Conservation (phyloP, 2,888 invertebrate genomes). For the Idaea biselata region DNA sequence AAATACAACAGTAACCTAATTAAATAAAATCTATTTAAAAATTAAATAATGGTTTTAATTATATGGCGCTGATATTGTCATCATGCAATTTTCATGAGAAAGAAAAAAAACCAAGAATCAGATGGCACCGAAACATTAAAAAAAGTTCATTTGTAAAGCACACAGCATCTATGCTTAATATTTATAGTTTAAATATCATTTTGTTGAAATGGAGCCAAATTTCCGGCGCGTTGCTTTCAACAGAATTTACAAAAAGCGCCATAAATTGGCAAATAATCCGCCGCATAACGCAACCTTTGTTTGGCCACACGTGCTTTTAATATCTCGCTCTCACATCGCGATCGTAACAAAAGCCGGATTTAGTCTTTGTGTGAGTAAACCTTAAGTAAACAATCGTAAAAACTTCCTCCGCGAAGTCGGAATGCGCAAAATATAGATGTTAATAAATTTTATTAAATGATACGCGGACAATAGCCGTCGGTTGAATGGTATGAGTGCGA, state of each 20-base stretch:
- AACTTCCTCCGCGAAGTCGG: constrained; percentile 45
- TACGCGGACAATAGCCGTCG: constrained; percentile 49
- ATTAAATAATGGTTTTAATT: background rate
- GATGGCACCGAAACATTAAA: background rate
- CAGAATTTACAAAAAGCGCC: constrained; percentile 78
- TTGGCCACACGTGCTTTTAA: constrained; percentile 81
- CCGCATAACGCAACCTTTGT: constrained; percentile 81
- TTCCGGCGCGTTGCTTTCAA: constrained; percentile 74
- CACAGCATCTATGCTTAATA: constrained; percentile 54
- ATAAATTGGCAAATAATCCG: constrained; percentile 81
- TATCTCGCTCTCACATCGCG: constrained; percentile 60
- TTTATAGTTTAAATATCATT: constrained; percentile 78
- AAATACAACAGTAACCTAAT: constrained; percentile 1
- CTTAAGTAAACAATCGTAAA: constrained; percentile 75
- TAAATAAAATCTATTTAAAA: too few relatives aligned
- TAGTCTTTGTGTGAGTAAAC: constrained; percentile 67
- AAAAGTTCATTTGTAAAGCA: constrained; percentile 15
- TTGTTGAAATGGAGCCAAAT: constrained; percentile 80
- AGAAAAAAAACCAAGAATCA: background rate
- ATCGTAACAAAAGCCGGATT: constrained; percentile 71
- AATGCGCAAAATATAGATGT: constrained; percentile 39
- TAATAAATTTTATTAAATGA: constrained; percentile 76
- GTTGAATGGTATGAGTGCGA: constrained; percentile 52
- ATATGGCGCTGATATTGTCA: background rate
- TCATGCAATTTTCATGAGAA: background rate